phyloP scores from a whole-genome alignment of 2,113 vertebrate species.

The Pachycephala philippinensis region DNA sequence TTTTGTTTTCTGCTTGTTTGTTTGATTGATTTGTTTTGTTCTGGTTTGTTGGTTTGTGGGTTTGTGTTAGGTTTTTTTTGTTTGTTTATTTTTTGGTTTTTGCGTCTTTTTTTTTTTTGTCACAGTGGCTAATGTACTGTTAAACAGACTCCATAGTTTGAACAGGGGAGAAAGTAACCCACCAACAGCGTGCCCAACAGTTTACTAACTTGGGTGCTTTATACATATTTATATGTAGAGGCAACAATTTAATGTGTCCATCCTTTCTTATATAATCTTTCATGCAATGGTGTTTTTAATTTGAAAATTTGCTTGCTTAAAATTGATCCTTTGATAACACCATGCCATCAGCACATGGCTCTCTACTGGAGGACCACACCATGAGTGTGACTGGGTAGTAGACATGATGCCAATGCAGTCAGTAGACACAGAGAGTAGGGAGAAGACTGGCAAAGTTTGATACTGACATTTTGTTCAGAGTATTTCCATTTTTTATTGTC shows the following conservation, averaged over 20 bases:
- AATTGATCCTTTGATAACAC: not conserved
- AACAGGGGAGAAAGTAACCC: not conserved
- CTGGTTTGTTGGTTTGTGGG: not conserved
- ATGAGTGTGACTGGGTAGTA: not conserved
- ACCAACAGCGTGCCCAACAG: not conserved
- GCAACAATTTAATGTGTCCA: not conserved
- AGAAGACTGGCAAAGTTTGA: not conserved
- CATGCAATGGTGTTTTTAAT: not conserved
- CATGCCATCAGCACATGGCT: not conserved
- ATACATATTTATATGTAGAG: not conserved
- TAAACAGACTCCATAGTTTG: not conserved
- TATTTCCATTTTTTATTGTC: not conserved
- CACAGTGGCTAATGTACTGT: not conserved
- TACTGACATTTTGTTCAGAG: not conserved
- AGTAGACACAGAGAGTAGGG: not conserved
- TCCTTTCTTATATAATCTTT: not conserved
- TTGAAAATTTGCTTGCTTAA: not conserved
- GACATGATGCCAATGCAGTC: not conserved
- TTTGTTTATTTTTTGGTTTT: too few species aligned
- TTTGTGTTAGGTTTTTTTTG: not conserved
- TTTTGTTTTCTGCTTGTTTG: not conserved
- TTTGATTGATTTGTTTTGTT: not conserved
- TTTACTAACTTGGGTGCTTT: rapidly evolving
- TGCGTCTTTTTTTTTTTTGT: not conserved
- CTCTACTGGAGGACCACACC: not conserved